Evolutionary conservation across 2,797 vertebrate species (phyloP).

Genomic region (Apodemus agrarius): DNA sequence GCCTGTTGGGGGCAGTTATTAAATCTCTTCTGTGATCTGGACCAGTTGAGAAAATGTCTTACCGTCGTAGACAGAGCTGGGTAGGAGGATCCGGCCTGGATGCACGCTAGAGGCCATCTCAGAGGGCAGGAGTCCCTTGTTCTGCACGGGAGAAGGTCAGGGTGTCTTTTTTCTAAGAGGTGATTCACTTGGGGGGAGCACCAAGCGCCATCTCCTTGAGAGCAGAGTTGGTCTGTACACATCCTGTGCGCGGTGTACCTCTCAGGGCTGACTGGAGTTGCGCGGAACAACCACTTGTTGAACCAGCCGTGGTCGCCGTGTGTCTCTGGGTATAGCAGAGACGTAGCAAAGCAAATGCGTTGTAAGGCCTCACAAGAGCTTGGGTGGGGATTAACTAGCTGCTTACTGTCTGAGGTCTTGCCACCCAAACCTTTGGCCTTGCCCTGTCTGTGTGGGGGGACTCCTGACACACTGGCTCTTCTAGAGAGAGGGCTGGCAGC

Average conservation of each 20-base stretch:
- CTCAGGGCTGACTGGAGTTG: neutral
- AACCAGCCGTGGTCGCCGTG: neutral
- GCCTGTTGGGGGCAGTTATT: neutral
- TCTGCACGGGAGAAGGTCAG: neutral
- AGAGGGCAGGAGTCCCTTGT: neutral
- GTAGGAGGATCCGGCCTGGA: neutral
- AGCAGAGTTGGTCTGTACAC: neutral
- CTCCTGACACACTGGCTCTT: neutral
- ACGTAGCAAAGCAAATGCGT: neutral
- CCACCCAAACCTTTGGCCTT: accelerated
- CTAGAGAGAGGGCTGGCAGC: neutral
- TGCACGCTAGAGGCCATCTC: accelerated
- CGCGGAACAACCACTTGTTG: neutral
- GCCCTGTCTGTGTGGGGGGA: neutral
- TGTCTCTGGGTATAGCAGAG: neutral
- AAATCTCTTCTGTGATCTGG: neutral
- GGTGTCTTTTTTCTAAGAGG: neutral
- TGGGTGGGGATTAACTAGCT: neutral
- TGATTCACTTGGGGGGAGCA: neutral
- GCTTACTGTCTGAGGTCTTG: neutral
- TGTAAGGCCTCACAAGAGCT: neutral
- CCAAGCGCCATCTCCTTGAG: neutral
- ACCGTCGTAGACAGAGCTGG: neutral
- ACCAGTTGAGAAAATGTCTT: neutral
- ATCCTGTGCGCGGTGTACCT: accelerated